phyloP scores from a whole-genome alignment of 2,113 vertebrate genomes.

The Psilopsiagon aymara region DNA sequence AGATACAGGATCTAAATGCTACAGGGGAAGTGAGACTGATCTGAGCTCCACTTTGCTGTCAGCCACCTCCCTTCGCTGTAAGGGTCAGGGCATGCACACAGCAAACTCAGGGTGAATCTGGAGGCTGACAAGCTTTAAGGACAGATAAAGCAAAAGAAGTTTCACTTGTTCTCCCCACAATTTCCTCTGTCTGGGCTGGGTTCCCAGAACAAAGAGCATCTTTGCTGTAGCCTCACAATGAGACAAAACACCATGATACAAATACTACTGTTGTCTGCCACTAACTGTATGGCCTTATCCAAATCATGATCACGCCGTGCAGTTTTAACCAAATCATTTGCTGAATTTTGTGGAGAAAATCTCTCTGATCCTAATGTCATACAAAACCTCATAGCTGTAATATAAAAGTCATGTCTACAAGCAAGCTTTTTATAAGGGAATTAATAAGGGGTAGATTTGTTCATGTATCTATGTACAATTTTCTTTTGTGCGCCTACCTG shows the following conservation, averaged over 20 bases:
- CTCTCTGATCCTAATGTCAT: neutral
- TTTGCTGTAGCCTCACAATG: neutral
- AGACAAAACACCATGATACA: neutral
- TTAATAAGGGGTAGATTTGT: neutral
- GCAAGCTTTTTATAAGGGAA: neutral
- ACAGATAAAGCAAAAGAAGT: neutral
- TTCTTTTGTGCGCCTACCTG: neutral
- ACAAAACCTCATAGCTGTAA: neutral
- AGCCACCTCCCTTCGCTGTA: neutral
- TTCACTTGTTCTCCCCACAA: neutral
- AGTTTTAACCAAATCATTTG: neutral
- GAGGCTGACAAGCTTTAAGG: neutral
- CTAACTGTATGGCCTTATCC: neutral
- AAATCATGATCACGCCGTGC: neutral
- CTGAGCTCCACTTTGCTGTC: accelerated
- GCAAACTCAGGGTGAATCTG: neutral
- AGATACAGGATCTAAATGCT: neutral
- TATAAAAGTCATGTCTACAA: neutral
- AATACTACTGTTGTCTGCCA: neutral
- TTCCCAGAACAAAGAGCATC: conserved; percentile 19
- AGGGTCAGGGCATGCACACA: neutral
- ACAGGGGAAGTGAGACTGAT: neutral
- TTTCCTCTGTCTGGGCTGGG: conserved; percentile 32
- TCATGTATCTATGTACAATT: neutral
- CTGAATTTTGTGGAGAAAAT: neutral